phyloP scores from a whole-genome alignment of 2,113 vertebrate genomes.

The Corynorhinus townsendii region DNA sequence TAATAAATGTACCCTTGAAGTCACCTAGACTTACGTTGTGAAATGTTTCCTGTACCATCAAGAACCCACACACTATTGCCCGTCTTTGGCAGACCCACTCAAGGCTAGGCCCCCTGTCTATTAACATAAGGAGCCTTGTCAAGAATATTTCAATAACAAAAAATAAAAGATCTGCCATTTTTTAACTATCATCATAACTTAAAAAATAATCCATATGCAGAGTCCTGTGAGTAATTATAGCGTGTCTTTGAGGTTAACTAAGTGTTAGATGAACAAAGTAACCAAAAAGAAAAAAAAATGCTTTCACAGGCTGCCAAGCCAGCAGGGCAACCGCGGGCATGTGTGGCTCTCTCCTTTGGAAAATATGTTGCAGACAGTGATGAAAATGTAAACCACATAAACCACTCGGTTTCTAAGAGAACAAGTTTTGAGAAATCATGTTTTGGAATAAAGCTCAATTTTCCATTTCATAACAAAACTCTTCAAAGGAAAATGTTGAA shows the following conservation, averaged over 20 bases:
- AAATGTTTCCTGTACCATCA: background rate
- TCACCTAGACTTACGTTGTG: background rate
- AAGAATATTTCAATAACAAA: background rate
- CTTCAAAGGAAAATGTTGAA: conserved; percentile 30
- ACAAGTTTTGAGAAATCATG: conserved; percentile 61
- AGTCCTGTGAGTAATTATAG: conserved; percentile 54
- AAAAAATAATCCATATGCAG: conserved; percentile 2
- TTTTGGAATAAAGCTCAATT: conserved; percentile 64
- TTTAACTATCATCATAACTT: background rate
- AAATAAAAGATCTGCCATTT: background rate
- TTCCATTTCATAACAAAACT: conserved; percentile 63
- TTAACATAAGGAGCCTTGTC: background rate
- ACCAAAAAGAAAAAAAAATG: background rate
- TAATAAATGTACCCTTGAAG: background rate
- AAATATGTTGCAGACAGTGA: conserved; percentile 63
- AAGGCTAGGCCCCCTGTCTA: background rate
- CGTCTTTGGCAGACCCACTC: background rate
- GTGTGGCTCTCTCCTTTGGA: conserved; percentile 52
- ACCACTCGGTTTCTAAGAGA: conserved; percentile 57
- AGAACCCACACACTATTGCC: background rate
- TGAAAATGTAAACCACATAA: conserved; percentile 65
- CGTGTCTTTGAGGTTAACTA: conserved; percentile 46
- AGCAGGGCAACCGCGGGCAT: conserved; percentile 1
- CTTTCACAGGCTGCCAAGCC: conserved; percentile 55
- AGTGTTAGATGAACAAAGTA: conserved; percentile 52